phyloP scores from a whole-genome alignment of 2,888 invertebrate species.

The Andrena trimmerana region DNA sequence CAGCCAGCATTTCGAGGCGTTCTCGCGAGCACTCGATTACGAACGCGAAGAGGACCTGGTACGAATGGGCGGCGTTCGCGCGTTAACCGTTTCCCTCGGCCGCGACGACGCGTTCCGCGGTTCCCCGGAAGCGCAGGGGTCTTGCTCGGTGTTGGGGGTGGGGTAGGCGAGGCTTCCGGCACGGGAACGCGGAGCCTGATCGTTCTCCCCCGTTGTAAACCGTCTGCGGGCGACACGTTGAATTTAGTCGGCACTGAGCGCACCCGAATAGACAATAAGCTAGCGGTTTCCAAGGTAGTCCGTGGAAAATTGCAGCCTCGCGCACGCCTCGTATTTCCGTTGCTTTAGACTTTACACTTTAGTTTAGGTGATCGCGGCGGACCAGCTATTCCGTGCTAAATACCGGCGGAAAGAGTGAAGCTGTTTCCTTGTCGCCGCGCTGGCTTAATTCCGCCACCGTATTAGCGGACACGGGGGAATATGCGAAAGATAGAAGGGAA shows the following conservation, averaged over 20 bases:
- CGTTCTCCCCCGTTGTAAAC: constrained; percentile 51
- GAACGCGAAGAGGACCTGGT: constrained; percentile 42
- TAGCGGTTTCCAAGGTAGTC: constrained; percentile 38
- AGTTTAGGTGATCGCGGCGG: constrained; percentile 40
- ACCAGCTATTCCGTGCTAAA: constrained; percentile 34
- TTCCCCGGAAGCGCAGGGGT: constrained; percentile 52
- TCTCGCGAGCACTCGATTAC: constrained; percentile 74
- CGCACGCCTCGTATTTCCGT: constrained; percentile 50
- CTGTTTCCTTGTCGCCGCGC: not conserved
- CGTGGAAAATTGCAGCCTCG: constrained; percentile 49
- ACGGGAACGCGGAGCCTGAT: constrained; percentile 53
- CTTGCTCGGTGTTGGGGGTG: constrained; percentile 6
- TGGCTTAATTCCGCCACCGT: not conserved
- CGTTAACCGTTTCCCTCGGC: constrained; percentile 34
- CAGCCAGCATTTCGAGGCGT: constrained; percentile 37
- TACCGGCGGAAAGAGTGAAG: constrained; percentile 13
- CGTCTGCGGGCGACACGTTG: constrained; percentile 66
- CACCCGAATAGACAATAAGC: constrained; percentile 61
- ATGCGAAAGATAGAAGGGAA: not conserved
- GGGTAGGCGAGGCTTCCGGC: constrained; percentile 11
- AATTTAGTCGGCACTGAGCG: constrained; percentile 58
- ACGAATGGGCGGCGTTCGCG: constrained; percentile 47
- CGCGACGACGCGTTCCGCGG: constrained; percentile 69
- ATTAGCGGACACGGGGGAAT: no score
- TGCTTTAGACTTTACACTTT: constrained; percentile 23